A percentile compares a stretch with the other conserved stretches of the same genome.
phyloP scores from a whole-genome alignment of 2,113 vertebrate genomes.

The Chloropsis hardwickii region DNA sequence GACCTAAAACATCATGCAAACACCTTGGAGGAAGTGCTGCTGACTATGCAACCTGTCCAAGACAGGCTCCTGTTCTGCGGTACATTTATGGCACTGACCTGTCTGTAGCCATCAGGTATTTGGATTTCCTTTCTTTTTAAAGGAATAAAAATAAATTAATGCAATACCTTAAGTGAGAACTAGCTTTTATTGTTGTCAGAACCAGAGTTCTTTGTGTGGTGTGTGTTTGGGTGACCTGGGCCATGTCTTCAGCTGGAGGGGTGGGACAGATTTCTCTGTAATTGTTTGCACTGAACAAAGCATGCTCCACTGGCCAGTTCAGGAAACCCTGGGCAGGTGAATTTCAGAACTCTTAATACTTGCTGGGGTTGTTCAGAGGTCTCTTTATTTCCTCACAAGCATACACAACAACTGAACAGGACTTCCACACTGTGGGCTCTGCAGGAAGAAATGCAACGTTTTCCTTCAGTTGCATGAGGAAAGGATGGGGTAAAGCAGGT shows the following conservation, averaged over 20 bases:
- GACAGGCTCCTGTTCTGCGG: constrained; percentile 43
- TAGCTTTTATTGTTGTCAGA: neutral
- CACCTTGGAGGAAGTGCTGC: constrained; percentile 42
- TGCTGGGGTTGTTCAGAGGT: neutral
- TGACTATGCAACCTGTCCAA: constrained; percentile 61
- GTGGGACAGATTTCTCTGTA: neutral
- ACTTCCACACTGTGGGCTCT: neutral
- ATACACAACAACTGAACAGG: neutral
- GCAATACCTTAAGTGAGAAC: constrained; percentile 13
- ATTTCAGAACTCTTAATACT: neutral
- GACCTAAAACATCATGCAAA: neutral
- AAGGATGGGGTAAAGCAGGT: neutral
- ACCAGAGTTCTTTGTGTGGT: neutral
- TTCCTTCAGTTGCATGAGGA: neutral
- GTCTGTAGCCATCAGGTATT: constrained; percentile 51
- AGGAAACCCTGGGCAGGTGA: neutral
- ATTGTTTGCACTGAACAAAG: neutral
- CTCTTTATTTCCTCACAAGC: constrained; percentile 45
- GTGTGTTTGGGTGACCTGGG: neutral
- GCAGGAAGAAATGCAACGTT: neutral
- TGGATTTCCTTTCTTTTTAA: constrained; percentile 64
- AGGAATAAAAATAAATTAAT: constrained; percentile 53
- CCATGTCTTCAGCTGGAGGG: neutral
- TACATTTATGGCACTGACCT: constrained; percentile 47
- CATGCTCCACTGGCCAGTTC: neutral